These are phyloP conservation scores for Cryptus viduatorius DNA, from an alignment of 2,888 invertebrate genomes.

Conservation along the genomic window DNA sequence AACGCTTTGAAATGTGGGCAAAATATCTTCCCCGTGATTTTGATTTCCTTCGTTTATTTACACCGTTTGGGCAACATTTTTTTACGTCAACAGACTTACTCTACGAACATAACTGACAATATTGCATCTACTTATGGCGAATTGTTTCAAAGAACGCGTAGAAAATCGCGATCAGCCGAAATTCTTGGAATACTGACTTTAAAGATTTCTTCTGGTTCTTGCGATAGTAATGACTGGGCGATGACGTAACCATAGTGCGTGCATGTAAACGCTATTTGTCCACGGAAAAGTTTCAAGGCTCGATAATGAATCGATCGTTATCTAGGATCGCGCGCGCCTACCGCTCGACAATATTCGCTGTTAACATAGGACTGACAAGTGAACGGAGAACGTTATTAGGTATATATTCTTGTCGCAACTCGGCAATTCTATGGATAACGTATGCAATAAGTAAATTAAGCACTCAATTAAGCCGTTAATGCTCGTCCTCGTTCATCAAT, in stretches of 20 bases:
- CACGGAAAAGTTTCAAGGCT: not conserved
- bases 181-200: conserved; percentile 24
- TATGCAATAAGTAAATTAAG: conserved; percentile 47
- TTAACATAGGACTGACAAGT: conserved; percentile 12
- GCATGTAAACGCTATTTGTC: conserved; percentile 17
- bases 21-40: not conserved
- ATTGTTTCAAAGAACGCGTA: not conserved
- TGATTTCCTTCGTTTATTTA: not conserved
- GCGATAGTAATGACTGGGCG: conserved; percentile 9
- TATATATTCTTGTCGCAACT: not conserved
- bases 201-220: conserved; percentile 42
- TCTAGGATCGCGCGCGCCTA: conserved; percentile 24
- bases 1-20: not conserved
- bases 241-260: conserved; percentile 30
- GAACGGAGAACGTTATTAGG: not conserved
- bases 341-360: not conserved
- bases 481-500: conserved; percentile 63
- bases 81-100: not conserved
- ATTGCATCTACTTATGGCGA: not conserved
- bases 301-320: conserved; percentile 28
- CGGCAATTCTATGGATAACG: conserved; percentile 12
- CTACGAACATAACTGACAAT: not conserved
- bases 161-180: conserved; percentile 7
- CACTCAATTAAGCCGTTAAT: conserved; percentile 64
- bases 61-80: not conserved